Base-by-base conservation (phyloP, 2,113 vertebrate species). In the Prunella himalayana region DNA sequence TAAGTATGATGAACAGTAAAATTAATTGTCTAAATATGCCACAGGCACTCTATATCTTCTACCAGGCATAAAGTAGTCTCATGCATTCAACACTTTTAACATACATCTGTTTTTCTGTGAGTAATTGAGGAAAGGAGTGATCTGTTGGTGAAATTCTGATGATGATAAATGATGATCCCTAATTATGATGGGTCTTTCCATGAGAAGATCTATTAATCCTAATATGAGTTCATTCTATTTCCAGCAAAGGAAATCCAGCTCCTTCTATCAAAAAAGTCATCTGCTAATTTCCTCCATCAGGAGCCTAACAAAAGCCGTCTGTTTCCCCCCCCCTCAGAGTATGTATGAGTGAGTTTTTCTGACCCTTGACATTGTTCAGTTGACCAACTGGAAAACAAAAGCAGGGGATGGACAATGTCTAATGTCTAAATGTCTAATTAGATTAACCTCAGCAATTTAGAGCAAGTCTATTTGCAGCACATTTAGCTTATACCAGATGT, bases 361-460 rank as follows among this genome's bases (percentile, higher is more conserved):
- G 68, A 86, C 64, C 42, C 33, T 86, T 92, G 66, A 42, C 17
- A 31, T 44, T 63, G 21, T 18, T 70, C 47, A 41, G 51, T 30
- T 95, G 91, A 83, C 86, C 92, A 88, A 80, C 85, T 86, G 56
- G 33, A 66, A 93, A 95, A 92, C 0, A 16, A 85, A 92, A 82
- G 25, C 37, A 91, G 9, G 11, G 42, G n/a, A 70, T 75, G 68
- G 72, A n/a, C 44, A 83, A 19, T n/a, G n/a, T n/a, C n/a, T n/a
- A n/a, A n/a, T n/a, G n/a, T n/a, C 69, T 83, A 77, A 86, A 73
- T 51, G 65, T 63, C 76, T 88, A 51, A 93, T 91, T 92, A 92
- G 24, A 35, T 89, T 2, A n/a, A n/a, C 45, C 23, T 88, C 19
- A 51, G 21, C 56, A 50, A 61, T 90, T 88, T 77, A 60, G 39